Conservation (phyloP, 2,888 invertebrate genomes). For the Choreutis nemorana region DNA sequence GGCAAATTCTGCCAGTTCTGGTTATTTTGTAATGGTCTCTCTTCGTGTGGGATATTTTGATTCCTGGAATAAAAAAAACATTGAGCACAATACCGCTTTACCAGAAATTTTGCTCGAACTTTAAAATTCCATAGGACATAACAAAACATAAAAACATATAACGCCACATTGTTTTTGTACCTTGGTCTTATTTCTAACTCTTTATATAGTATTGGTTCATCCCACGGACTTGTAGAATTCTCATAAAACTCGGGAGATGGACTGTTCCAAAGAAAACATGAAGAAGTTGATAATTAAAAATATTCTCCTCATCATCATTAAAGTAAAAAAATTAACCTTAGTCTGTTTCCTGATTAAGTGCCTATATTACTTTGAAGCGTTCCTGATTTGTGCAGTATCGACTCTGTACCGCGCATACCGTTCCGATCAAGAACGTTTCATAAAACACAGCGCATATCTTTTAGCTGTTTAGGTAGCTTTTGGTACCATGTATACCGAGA, state of each 20-base stretch:
- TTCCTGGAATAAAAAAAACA: conserved; percentile 18
- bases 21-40: conserved; percentile 24
- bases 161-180: no score
- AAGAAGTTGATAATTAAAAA: neutral
- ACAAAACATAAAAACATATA: no score
- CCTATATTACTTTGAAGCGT: no score
- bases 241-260: conserved; percentile 65
- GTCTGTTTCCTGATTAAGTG: no score
- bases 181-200: conserved; percentile 32
- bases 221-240: conserved; percentile 66
- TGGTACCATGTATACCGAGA: no score
- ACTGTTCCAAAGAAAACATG: conserved; percentile 25
- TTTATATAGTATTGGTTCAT: conserved; percentile 56
- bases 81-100: no score
- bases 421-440: no score
- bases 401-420: no score
- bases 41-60: conserved; percentile 15
- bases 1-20: conserved; percentile 42
- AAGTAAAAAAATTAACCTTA: neutral
- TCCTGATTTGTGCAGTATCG: no score
- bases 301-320: neutral
- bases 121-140: conserved; percentile 1
- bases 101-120: no score
- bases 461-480: no score
- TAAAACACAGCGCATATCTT: no score